A percentile compares a stretch with the other conserved stretches of the same genome.
These are phyloP conservation scores for Palythoa heliodiscus DNA, from an alignment of 92 coral and sea anemone genomes.

Conservation along the genomic window DNA sequence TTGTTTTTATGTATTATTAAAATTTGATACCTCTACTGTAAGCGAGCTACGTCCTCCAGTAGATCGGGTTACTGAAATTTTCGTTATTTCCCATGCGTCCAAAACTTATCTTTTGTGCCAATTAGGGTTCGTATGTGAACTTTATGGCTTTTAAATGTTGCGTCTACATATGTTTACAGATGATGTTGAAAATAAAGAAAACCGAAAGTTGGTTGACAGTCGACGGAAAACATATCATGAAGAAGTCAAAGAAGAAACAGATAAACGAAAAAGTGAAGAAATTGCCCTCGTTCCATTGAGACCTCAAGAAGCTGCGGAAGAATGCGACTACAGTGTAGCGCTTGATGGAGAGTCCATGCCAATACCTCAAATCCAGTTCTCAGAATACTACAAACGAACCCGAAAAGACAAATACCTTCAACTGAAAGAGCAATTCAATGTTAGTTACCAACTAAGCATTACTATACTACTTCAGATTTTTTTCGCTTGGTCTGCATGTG, in stretches of 20 bases:
- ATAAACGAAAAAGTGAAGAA: slow-evolving; percentile 13
- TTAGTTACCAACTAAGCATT: not conserved
- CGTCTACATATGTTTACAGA: not conserved
- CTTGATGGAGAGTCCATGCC: slow-evolving; percentile 60
- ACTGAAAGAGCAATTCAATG: slow-evolving; percentile 60
- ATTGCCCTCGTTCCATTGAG: slow-evolving; percentile 14
- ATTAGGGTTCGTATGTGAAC: too few relatives aligned
- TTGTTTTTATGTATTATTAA: too few relatives aligned
- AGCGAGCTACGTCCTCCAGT: too few relatives aligned
- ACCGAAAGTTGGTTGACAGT: not conserved
- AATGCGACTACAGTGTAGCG: slow-evolving; percentile 53
- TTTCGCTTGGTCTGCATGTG: too few relatives aligned
- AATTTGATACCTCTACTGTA: too few relatives aligned
- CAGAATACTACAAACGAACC: slow-evolving; percentile 50
- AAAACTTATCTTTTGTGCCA: too few relatives aligned
- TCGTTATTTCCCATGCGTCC: too few relatives aligned
- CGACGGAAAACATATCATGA: not conserved
- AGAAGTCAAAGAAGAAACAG: not conserved
- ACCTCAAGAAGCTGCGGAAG: slow-evolving; percentile 4
- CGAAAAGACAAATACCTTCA: slow-evolving; percentile 33
- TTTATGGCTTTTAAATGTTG: too few relatives aligned
- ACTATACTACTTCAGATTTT: too few relatives aligned
- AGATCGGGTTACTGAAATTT: too few relatives aligned
- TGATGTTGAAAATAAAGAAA: not conserved
- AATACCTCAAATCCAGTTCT: slow-evolving; percentile 54